These are phyloP conservation scores for Mycogona germanica DNA, from an alignment of 2,888 invertebrate species.

Conservation along the genomic window DNA sequence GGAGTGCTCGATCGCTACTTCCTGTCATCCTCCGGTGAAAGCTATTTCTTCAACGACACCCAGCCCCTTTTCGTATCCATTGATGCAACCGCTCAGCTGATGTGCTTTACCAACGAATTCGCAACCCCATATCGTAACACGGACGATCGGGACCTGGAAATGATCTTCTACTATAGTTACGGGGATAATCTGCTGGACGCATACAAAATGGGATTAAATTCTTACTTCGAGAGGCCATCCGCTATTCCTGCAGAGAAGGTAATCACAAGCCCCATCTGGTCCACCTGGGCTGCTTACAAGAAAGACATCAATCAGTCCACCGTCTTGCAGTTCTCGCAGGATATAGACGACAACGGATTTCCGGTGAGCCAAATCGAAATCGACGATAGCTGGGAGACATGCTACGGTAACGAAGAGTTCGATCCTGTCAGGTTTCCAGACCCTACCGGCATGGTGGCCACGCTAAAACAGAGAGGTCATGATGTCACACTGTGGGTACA, in stretches of 20 bases:
- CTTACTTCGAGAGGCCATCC: not conserved
- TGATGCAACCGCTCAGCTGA: not conserved
- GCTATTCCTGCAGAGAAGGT: conserved; percentile 52
- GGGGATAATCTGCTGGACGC: no score
- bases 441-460: conserved; percentile 27
- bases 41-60: not conserved
- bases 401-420: conserved; percentile 35
- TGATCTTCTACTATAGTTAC: not conserved
- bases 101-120: conserved; percentile 42
- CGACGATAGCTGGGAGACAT: conserved; percentile 37
- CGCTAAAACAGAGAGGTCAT: conserved; percentile 28
- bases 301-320: conserved; percentile 49
- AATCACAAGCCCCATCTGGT: conserved; percentile 73
- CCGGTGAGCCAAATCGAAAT: conserved; percentile 40
- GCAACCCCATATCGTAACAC: conserved; percentile 40
- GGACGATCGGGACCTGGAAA: not conserved
- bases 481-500: conserved; percentile 29
- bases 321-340: conserved; percentile 51
- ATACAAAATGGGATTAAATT: not conserved
- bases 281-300: conserved; percentile 69
- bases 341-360: conserved; percentile 52
- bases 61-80: not conserved
- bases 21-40: conserved; percentile 51
- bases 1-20: conserved; percentile 37
- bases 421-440: conserved; percentile 31